A percentile compares a stretch with the other conserved stretches of the same genome.
Conservation (phyloP, 2,888 invertebrate species). For the Cataglyphis livida region DNA sequence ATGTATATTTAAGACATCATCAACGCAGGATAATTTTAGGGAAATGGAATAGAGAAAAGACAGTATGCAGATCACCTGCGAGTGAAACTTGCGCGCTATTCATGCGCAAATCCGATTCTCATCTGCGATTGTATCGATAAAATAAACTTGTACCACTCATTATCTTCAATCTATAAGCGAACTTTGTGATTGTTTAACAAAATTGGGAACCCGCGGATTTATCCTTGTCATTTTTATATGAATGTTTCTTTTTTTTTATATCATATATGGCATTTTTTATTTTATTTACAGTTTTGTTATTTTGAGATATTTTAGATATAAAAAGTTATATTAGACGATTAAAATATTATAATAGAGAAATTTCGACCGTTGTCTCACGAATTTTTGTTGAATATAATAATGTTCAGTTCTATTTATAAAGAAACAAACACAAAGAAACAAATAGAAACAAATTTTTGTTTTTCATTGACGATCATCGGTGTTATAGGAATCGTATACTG, state of each 20-base stretch:
- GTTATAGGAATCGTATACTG: not conserved
- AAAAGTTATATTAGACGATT: slow-evolving; percentile 9
- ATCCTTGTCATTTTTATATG: not conserved
- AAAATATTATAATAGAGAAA: not conserved
- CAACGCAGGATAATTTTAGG: slow-evolving; percentile 50
- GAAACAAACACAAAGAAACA: not conserved
- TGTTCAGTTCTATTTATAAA: not conserved
- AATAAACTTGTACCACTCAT: slow-evolving; percentile 50
- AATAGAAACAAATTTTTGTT: not conserved
- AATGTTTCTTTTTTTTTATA: slow-evolving; percentile 3
- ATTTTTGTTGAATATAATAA: too few species aligned
- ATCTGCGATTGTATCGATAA: slow-evolving; percentile 61
- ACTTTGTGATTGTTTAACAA: slow-evolving; percentile 2
- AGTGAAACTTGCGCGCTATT: not conserved
- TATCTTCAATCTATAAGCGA: slow-evolving; percentile 57
- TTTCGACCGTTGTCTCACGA: too few species aligned
- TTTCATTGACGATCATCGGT: not conserved
- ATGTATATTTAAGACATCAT: slow-evolving; percentile 58
- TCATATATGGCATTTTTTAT: not conserved
- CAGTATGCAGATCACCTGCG: not conserved
- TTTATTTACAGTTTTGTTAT: not conserved
- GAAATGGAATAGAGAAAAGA: slow-evolving; percentile 5
- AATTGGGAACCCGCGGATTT: not conserved
- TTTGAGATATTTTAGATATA: not conserved
- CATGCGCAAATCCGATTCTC: slow-evolving; percentile 30